Evolutionary conservation across 2,797 vertebrate species (phyloP), one percentile per base, ranked within the genome.

Genomic region (Cyprinella venusta): DNA sequence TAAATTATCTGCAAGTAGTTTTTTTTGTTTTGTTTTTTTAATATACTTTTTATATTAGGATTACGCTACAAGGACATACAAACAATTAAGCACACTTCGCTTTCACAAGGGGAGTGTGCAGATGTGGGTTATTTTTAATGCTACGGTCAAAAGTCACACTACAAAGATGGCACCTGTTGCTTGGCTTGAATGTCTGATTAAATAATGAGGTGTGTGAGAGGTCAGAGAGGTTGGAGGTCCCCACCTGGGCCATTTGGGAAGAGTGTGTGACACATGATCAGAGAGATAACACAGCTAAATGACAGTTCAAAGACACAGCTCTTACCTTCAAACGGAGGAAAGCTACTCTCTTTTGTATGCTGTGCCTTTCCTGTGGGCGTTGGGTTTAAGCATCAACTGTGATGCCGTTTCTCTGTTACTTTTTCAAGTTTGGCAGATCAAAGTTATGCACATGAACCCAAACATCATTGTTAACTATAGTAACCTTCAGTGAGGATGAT

Each of bases 121-220:
- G 42, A 50, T 12, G 72, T 88, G 42, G 10, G 79, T 89, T 90
- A 88, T 91, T 91, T 89, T 84, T 89, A 81, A 77, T 79, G 69
- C 82, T 84, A 64, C 74, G 72, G 88, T 85, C 84, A 85, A 86
- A 33, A 45, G 69, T 80, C 59, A 85, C n/a, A 50, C 77, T 87
- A 86, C 84, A 89, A 87, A 91, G 87, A 84, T 80, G 40, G 50
- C 89, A 91, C 89, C 91, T 90, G 91, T 87, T 88, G 81, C 78
- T 83, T 87, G 87, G 75, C 81, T 86, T 86, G 70, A 64, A 38
- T 87, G 85, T 89, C 84, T 72, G 70, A 50, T 82, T 89, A 89
- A 86, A 87, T 79, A 85, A 86, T 83, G 81, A 65, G 86, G 83
- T 80, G 76, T 72, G 67, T 71, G 67, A 76, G 81, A 78, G 80